Base-by-base conservation (phyloP, 2,888 invertebrate species). In the Gortyna flavago region DNA sequence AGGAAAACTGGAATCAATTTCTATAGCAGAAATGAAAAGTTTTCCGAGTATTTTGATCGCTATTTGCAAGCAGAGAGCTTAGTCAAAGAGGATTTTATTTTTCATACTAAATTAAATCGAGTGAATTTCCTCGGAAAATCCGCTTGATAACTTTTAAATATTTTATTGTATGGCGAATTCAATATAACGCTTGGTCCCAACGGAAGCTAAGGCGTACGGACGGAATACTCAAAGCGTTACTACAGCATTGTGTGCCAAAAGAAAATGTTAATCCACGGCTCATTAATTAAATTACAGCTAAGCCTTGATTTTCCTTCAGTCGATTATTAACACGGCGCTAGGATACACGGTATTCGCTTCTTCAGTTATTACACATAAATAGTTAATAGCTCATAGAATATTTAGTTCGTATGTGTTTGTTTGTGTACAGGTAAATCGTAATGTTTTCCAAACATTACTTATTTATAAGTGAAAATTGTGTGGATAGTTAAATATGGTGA, bases 261-360 rank as follows among this genome's bases (percentile, higher is more conserved):
- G 93, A 93, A 94, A 95, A 96, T 96, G 96, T 93, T 95, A 96
- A 96, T 96, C 95, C 93, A 90, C 90, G 90, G 90, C 91, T 93
- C 92, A 93, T 93, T 94, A 95, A 93, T 93, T 94, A 93, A 92
- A 91, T 93, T 95, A 94, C 93, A 93, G 93, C 93, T 93, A 93
- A 94, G 92, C 94, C 93, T 92, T 92, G 94, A 93, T 95, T 95
- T 94, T 95, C 93, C 94, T 94, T 94, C 94, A 96, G 96, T 96
- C 93, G 93, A 92, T 92, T 92, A 94, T 90, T 89, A 91, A 90
- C 93, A 81, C 87, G 90, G 89, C 90, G 78, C 85, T 90, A 89
- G 92, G 85, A 88, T 90, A 92, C 93, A 94, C 95, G 94, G 92
- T 91, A 88, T 84, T 83, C 78, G 79, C 79, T 84, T 80, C 73